phyloP scores from a whole-genome alignment of 2,797 vertebrate genomes.

The Phataginus tricuspis region DNA sequence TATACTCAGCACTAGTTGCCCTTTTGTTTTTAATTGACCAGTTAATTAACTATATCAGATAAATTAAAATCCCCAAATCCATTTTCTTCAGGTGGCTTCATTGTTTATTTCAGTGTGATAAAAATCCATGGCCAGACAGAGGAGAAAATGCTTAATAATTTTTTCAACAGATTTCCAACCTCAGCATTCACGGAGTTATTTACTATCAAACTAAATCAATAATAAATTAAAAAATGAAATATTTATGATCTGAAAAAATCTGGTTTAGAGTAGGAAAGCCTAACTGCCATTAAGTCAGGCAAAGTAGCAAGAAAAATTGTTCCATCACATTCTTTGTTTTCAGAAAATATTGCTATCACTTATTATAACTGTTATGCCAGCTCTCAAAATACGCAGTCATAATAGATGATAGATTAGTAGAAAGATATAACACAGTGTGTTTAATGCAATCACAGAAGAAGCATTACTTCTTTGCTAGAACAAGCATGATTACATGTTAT shows the following conservation, averaged over 20 bases:
- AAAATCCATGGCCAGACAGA: conserved; percentile 63
- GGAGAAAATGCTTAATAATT: conserved; percentile 74
- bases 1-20: conserved; percentile 1
- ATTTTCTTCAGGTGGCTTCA: conserved; percentile 72
- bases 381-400: conserved; percentile 61
- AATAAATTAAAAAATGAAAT: conserved; percentile 84
- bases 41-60: conserved; percentile 65
- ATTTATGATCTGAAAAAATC: conserved; percentile 80
- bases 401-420: conserved; percentile 66
- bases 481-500: conserved; percentile 44
- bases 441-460: conserved; percentile 70
- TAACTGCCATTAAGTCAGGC: conserved; percentile 70
- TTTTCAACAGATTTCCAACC: conserved; percentile 76
- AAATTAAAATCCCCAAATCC: conserved; percentile 37
- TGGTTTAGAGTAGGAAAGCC: conserved; percentile 74
- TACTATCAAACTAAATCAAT: conserved; percentile 81
- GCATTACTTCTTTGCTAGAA: conserved; percentile 58
- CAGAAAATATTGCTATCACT: conserved; percentile 71
- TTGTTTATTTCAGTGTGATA: conserved; percentile 70
- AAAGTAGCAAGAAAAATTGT: conserved; percentile 78
- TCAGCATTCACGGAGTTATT: conserved; percentile 81
- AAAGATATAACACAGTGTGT: conserved; percentile 5
- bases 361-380: conserved; percentile 81
- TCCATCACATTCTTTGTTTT: conserved; percentile 77
- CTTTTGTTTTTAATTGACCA: conserved; percentile 58